Conservation (phyloP, 2,888 invertebrate species). For the Rhyacophila evoluta region DNA sequence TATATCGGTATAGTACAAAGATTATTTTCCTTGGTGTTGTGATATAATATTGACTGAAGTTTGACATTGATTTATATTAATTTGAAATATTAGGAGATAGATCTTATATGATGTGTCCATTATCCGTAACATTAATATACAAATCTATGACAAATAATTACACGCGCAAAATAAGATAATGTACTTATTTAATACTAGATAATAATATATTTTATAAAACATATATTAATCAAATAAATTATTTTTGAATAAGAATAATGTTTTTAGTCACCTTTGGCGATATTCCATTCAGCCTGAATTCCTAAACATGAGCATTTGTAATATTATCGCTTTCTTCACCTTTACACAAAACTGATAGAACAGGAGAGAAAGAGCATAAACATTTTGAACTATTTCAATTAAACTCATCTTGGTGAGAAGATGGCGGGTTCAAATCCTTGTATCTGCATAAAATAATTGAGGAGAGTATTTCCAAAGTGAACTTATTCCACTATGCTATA, state of each 20-base stretch:
- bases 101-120: slow-evolving; percentile 1
- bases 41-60: slow-evolving; percentile 13
- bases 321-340: too few species aligned
- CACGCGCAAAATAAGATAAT: slow-evolving; percentile 10
- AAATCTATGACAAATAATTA: neutral
- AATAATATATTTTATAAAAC: slow-evolving; percentile 3
- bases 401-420: too few species aligned
- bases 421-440: too few species aligned
- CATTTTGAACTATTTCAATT: too few species aligned
- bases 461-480: too few species aligned
- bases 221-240: slow-evolving; percentile 30
- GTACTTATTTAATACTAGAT: slow-evolving; percentile 16
- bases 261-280: too few species aligned
- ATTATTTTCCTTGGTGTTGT: slow-evolving; percentile 22
- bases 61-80: slow-evolving; percentile 2
- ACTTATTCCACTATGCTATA: too few species aligned
- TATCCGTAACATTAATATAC: neutral
- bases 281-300: too few species aligned
- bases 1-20: slow-evolving; percentile 9
- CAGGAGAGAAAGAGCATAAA: too few species aligned
- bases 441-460: too few species aligned
- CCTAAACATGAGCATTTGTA: too few species aligned
- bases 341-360: too few species aligned
- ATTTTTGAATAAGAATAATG: neutral
- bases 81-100: slow-evolving; percentile 17